Evolutionary conservation across 1,140 invertebrate genomes (phyloP).

Genomic region (Euwallacea fornicatus): DNA sequence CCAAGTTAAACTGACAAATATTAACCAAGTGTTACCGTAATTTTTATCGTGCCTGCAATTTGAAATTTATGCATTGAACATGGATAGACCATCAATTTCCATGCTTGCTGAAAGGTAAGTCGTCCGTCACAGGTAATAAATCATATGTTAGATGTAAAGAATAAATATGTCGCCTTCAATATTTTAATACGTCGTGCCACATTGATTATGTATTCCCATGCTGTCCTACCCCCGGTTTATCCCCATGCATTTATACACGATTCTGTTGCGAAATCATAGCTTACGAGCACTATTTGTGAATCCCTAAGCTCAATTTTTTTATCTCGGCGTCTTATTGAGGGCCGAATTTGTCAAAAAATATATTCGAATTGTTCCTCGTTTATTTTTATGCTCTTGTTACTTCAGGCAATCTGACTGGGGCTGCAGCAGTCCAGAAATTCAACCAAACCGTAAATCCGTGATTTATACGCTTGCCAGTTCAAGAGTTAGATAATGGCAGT

Average conservation of each 20-base stretch:
- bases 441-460: not conserved
- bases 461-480: not conserved
- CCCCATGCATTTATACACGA: not conserved
- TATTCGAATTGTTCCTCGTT: conserved; percentile 22
- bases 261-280: not conserved
- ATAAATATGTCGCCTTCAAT: not conserved
- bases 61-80: too few species aligned
- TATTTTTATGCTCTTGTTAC: conserved; percentile 26
- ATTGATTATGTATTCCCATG: too few species aligned
- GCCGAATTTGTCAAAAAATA: conserved; percentile 24
- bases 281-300: conserved; percentile 32
- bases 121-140: too few species aligned
- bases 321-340: conserved; percentile 17
- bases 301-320: conserved; percentile 33
- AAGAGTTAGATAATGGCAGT: not conserved
- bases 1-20: too few species aligned
- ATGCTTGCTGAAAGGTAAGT: too few species aligned
- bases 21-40: too few species aligned
- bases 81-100: too few species aligned
- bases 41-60: too few species aligned
- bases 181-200: too few species aligned
- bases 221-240: not conserved
- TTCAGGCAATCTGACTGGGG: not conserved
- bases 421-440: not conserved
- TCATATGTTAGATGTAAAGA: not conserved